Evolutionary conservation across 2,797 vertebrate species (phyloP), one percentile per base, ranked within the genome.

Genomic region (Emydoidea blandingii): DNA sequence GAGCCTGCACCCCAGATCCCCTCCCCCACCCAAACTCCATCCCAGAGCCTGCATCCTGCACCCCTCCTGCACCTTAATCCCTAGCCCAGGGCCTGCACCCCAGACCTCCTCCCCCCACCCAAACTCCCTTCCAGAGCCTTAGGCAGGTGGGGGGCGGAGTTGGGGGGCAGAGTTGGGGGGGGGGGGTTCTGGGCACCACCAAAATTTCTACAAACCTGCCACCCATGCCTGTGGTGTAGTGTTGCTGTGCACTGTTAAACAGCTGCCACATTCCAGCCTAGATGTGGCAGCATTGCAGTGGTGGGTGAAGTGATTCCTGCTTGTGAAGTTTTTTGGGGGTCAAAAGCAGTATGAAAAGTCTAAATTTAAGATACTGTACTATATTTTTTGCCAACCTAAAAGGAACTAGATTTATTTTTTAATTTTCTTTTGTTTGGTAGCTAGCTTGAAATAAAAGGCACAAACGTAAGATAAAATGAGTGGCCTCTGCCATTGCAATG

Each of bases 311-410:
- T 76, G 5, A 3, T 37, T 49, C 74, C 85, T 79, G 85, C 5
- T 1, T 1, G 0, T 5, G 29, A 81, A 54, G 81, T 11, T 52
- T 74, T 72, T 72, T 9, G 7, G 78, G 50, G 83, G 4, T 29
- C 47, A 25, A 87, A 84, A 47, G 34, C 84, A 47, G 19, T 15
- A 14, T 1, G 50, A 78, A 82, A 56, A 83, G 83, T 19, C 37
- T 1, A 12, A 37, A 44, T 74, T 11, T 25, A 53, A 56, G 41
- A 72, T 1, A 49, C 62, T 15, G 16, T 0, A 0, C 23, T 72
- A 59, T 68, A 21, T 27, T 41, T 37, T 72, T 52, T 5, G 3
- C 3, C 50, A 29, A n/a, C 19, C 19, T 14, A 0, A 34, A 8
- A 52, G 81, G 53, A 82, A 49, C 27, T 3, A 25, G 47, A 44